These are phyloP conservation scores for Bagarius yarrelli DNA, from an alignment of 2,113 vertebrate genomes.

Conservation along the genomic window DNA sequence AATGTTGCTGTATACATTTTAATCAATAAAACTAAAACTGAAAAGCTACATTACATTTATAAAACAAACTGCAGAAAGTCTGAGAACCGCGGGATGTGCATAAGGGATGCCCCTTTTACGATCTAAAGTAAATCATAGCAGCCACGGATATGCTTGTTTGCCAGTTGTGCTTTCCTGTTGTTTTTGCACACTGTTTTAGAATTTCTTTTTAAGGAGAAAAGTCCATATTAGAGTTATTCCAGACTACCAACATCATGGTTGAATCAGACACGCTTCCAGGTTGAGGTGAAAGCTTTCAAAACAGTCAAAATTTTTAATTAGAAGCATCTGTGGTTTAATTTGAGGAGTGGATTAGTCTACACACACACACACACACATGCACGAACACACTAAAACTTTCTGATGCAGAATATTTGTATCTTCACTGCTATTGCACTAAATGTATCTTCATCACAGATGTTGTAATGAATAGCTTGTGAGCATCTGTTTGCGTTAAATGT, in stretches of 20 bases:
- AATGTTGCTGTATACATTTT: neutral
- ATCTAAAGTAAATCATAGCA: conserved; percentile 14
- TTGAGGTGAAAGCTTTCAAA: conserved; percentile 30
- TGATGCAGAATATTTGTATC: neutral
- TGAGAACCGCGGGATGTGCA: neutral
- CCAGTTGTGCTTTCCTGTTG: conserved; percentile 1
- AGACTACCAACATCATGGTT: neutral
- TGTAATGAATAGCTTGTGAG: conserved; percentile 59
- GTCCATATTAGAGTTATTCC: neutral
- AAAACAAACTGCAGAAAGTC: neutral
- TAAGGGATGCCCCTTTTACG: neutral
- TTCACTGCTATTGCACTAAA: neutral
- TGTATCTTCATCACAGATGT: conserved; percentile 43
- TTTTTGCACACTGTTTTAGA: conserved; percentile 25
- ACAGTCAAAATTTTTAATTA: conserved; percentile 44
- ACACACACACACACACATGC: neutral
- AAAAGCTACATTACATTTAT: neutral
- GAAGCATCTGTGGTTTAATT: conserved; percentile 17
- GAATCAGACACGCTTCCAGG: conserved; percentile 31
- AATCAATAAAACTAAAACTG: neutral
- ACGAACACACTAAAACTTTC: neutral
- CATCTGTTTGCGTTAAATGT: conserved; percentile 62
- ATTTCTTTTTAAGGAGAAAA: conserved; percentile 21
- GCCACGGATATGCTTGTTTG: neutral
- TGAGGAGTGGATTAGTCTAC: conserved; percentile 8